Evolutionary conservation across 2,888 invertebrate species (phyloP).

Genomic region (Sipha maydis): DNA sequence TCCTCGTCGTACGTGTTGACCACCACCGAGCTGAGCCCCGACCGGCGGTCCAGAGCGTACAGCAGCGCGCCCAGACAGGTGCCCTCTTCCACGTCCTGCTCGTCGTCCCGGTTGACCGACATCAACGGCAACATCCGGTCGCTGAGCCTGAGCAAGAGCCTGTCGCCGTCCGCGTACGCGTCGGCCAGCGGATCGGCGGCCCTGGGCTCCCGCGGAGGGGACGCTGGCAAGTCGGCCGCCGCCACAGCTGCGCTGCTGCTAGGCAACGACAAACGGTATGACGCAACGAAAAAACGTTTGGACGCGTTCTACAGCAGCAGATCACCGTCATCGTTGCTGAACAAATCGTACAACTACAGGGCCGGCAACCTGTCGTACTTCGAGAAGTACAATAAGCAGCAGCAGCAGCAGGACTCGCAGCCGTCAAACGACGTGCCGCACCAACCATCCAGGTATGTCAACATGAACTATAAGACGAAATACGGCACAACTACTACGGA

Average conservation of each 20-base stretch:
- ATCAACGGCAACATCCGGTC: constrained; percentile 54
- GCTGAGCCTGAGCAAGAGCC: constrained; percentile 44
- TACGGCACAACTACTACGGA: constrained; percentile 13
- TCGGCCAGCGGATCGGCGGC: neutral
- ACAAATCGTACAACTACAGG: constrained; percentile 43
- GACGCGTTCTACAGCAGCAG: constrained; percentile 54
- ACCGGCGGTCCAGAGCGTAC: constrained; percentile 44
- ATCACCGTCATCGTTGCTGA: constrained; percentile 29
- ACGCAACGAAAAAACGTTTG: constrained; percentile 54
- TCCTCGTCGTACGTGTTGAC: constrained; percentile 35
- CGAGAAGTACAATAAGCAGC: constrained; percentile 54
- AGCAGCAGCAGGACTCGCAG: constrained; percentile 21
- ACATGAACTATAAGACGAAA: constrained; percentile 33
- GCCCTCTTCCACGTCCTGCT: neutral
- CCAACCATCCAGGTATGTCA: constrained; percentile 29
- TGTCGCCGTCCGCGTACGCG: constrained; percentile 41
- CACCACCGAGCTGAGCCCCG: constrained; percentile 18
- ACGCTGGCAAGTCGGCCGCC: neutral
- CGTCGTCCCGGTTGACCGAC: constrained; percentile 42
- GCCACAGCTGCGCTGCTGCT: constrained; percentile 45
- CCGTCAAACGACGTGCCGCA: neutral
- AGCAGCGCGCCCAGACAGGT: constrained; percentile 33
- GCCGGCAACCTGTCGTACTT: constrained; percentile 52
- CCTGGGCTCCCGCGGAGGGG: neutral
- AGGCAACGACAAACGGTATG: constrained; percentile 58